phyloP scores from a whole-genome alignment of 2,113 vertebrate species.

The Athene cunicularia region DNA sequence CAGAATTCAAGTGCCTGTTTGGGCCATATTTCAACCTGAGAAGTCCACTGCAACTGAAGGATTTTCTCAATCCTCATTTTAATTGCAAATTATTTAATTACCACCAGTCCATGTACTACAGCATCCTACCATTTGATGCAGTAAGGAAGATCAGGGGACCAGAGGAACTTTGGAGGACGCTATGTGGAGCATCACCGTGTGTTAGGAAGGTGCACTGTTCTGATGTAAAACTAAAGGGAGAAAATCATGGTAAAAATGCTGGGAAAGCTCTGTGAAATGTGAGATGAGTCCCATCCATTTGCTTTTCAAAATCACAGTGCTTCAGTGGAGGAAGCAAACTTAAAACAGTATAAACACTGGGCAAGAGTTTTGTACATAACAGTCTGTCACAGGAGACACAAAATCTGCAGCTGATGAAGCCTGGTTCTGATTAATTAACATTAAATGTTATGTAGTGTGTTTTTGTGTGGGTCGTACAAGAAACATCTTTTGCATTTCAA shows the following conservation, averaged over 20 bases:
- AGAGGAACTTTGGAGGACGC: neutral
- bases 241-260: neutral
- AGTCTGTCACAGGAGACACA: neutral
- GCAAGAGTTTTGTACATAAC: neutral
- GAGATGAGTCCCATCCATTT: neutral
- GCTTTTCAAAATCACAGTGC: neutral
- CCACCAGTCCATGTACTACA: neutral
- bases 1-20: neutral
- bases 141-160: neutral
- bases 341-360: neutral
- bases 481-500: neutral
- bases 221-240: neutral
- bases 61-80: neutral
- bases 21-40: neutral
- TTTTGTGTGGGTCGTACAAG: neutral
- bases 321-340: neutral
- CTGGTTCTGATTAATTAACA: neutral
- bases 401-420: neutral
- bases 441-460: neutral
- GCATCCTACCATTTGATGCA: neutral
- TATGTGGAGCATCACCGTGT: neutral
- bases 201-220: neutral
- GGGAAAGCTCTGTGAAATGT: neutral
- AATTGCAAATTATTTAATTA: neutral
- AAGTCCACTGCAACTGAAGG: neutral